These are phyloP conservation scores for Taxidea taxus DNA, from an alignment of 2,113 vertebrate genomes.

Conservation along the genomic window DNA sequence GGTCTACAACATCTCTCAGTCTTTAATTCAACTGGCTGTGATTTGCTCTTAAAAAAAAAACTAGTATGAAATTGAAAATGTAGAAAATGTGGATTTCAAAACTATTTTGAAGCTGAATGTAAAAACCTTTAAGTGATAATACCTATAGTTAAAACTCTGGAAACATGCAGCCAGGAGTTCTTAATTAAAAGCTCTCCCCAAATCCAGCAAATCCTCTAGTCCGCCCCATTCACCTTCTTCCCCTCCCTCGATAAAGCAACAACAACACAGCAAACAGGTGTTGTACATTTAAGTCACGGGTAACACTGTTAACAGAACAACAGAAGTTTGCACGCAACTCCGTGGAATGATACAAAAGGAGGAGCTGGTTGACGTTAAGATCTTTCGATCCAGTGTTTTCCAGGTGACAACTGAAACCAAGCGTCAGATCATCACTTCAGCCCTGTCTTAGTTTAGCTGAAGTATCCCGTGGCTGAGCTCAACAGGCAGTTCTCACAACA, in stretches of 20 bases:
- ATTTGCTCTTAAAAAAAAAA: constrained; percentile 37
- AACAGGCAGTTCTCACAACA: constrained; percentile 42
- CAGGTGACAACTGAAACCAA: constrained; percentile 63
- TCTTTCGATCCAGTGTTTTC: constrained; percentile 56
- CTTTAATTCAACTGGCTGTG: constrained; percentile 47
- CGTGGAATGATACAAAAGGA: constrained; percentile 79
- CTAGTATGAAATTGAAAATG: not conserved
- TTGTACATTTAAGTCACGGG: constrained; percentile 79
- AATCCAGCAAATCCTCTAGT: not conserved
- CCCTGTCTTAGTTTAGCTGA: not conserved
- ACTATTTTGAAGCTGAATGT: constrained; percentile 55
- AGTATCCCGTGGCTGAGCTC: not conserved
- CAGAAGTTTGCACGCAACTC: constrained; percentile 81
- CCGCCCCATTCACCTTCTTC: not conserved
- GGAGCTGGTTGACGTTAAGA: constrained; percentile 71
- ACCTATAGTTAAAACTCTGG: not conserved
- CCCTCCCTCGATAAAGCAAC: constrained; percentile 67
- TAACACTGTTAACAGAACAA: constrained; percentile 80
- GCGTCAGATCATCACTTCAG: not conserved
- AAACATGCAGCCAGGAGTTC: constrained; percentile 35
- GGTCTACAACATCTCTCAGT: constrained; percentile 35
- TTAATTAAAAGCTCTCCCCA: constrained; percentile 20
- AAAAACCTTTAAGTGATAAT: constrained; percentile 36
- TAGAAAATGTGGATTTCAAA: constrained; percentile 5
- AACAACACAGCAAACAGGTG: constrained; percentile 82